Base-by-base conservation (phyloP, 2,797 vertebrate species). In the Anguilla anguilla region DNA sequence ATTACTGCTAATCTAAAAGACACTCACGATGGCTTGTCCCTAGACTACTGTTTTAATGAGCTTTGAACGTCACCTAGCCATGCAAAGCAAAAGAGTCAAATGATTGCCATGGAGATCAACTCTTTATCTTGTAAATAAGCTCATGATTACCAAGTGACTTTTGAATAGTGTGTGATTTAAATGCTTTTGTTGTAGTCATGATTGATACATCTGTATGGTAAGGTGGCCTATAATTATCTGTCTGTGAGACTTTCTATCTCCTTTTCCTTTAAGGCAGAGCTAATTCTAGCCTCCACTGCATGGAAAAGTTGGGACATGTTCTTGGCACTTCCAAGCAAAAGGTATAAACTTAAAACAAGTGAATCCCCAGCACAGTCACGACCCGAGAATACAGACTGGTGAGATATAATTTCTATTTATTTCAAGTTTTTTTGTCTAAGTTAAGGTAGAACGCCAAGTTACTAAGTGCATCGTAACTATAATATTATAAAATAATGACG, bases 101-200 rank as follows among this genome's bases (percentile, higher is more conserved):
- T 19, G 31, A 17, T 77, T 77, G 43, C 74, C 74, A 35, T 77
- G 74, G 74, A 43, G 74, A 77, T 77, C 31, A 35, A 77, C 74
- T 43, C 74, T 77, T 77, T 77, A 77, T 77, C 17, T 77, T 15
- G 74, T 77, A 77, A 77, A 77, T 43, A 77, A 19, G 74, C 74
- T 43, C 35, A 77, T 77, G 39, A 77, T 77, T 77, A 77, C 17
- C 5, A 19, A 39, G 13, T 43, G 43, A 77, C 74, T 17, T 43
- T 19, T 77, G 74, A 77, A 43, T 17, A 39, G 74, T 43, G 35
- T 77, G 74, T 77, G 74, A 77, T 77, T 77, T 43, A 77, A 43
- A 43, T 17, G 15, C 13, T 43, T 77, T 43, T 43, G 31, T 74
- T 35, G 28, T 35, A 74, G 69, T 39, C 35, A 77, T 43, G 35